Conservation (phyloP, 2,113 vertebrate species). For the human (Homo sapiens) region GRCh38 chr7:44566501-44567000, state of each 20-base stretch:
- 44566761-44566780: too few species aligned
- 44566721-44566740: background rate
- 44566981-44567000: background rate
- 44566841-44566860: background rate
- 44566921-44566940: background rate
- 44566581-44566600: background rate
- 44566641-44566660: too few species aligned
- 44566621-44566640: background rate
- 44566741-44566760: background rate
- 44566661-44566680: background rate
- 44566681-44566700: background rate
- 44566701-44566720: background rate
- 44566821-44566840: background rate
- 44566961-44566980: background rate
- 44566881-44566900: background rate
- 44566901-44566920: background rate
- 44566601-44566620: background rate
- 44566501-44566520: slow-evolving; percentile 79
- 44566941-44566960: background rate
- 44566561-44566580: background rate
- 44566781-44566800: background rate
- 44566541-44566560: background rate
- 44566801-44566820: background rate
- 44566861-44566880: background rate
- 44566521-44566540: slow-evolving; percentile 84